A percentile compares a stretch with the other conserved stretches of the same genome.
These are phyloP conservation scores for Abrostola tripartita DNA, from an alignment of 2,888 invertebrate species.

Conservation along the genomic window DNA sequence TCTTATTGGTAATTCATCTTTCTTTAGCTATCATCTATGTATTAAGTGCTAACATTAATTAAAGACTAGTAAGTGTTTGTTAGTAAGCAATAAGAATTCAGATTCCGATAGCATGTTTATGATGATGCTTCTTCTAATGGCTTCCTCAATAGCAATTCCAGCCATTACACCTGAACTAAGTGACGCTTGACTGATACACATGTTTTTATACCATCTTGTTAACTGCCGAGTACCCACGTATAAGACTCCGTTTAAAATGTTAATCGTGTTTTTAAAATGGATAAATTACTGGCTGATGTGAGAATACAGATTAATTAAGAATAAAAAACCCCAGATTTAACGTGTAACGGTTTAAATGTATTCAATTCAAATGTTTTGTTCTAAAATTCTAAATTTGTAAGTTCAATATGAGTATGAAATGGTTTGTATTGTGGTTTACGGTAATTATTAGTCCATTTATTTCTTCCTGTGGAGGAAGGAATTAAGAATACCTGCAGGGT, in stretches of 20 bases:
- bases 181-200: slow-evolving; percentile 40
- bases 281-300: slow-evolving; percentile 29
- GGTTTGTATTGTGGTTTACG: too few species aligned
- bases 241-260: slow-evolving; percentile 33
- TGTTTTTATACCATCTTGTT: slow-evolving; percentile 38
- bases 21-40: too few species aligned
- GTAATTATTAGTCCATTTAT: too few species aligned
- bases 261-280: slow-evolving; percentile 38
- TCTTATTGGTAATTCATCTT: too few species aligned
- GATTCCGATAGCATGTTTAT: slow-evolving; percentile 31
- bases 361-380: not conserved
- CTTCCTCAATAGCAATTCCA: slow-evolving; percentile 42
- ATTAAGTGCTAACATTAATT: not conserved
- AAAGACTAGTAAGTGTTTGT: slow-evolving; percentile 15
- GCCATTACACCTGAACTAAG: slow-evolving; percentile 35
- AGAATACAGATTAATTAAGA: not conserved
- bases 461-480: too few species aligned
- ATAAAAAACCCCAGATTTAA: slow-evolving; percentile 2
- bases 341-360: not conserved
- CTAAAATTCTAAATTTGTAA: not conserved
- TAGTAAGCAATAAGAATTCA: slow-evolving; percentile 14
- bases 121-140: slow-evolving; percentile 35
- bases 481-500: too few species aligned
- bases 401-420: too few species aligned
- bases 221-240: slow-evolving; percentile 32